Conservation (phyloP, 1,140 invertebrate genomes). For the Heliothis subflexa region DNA sequence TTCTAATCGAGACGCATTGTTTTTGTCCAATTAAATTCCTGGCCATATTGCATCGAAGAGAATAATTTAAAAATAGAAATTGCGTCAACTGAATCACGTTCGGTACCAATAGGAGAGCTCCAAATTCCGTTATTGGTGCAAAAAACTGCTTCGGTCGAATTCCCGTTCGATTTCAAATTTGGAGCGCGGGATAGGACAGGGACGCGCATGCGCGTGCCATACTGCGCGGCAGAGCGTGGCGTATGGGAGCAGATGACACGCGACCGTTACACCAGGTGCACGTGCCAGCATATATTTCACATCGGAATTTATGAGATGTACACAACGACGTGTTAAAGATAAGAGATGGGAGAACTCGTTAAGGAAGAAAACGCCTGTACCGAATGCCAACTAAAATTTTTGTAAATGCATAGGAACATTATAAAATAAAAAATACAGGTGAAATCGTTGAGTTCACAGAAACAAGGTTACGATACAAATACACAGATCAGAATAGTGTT, state of each 20-base stretch:
- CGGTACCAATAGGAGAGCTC: background rate
- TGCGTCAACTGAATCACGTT: constrained; percentile 18
- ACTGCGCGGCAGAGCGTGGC: constrained; percentile 74
- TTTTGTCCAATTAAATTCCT: constrained; percentile 17
- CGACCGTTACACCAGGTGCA: constrained; percentile 84
- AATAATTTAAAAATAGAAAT: constrained; percentile 27
- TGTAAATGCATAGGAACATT: background rate
- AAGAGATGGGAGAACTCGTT: constrained; percentile 1
- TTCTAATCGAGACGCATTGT: constrained; percentile 33
- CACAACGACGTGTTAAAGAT: constrained; percentile 13
- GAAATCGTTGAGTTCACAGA: background rate
- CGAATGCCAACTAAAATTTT: background rate
- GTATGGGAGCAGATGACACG: constrained; percentile 84
- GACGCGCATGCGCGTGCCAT: constrained; percentile 73
- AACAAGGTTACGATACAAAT: constrained; percentile 7
- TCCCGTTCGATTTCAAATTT: constrained; percentile 45
- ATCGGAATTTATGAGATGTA: constrained; percentile 42
- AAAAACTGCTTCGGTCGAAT: constrained; percentile 16
- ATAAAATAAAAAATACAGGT: background rate
- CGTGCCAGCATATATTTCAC: constrained; percentile 47
- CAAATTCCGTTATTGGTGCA: constrained; percentile 35
- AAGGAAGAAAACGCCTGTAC: background rate
- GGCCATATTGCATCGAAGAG: constrained; percentile 17
- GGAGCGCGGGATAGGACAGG: constrained; percentile 21
- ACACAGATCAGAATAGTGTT: constrained; percentile 28